Conservation (phyloP, 2,888 invertebrate genomes). For the Dynastes maya region DNA sequence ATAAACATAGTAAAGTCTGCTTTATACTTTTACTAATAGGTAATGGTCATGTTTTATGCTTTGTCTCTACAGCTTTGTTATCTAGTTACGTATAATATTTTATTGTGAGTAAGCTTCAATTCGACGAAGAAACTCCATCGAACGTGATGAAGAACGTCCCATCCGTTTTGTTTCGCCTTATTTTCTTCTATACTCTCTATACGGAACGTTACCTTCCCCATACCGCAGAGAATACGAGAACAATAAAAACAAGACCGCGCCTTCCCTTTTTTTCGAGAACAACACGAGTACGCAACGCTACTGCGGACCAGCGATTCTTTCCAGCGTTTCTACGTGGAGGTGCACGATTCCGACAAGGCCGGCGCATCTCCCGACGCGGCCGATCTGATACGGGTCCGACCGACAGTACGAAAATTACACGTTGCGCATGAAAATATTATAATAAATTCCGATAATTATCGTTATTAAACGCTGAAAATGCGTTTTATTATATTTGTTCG, state of each 20-base stretch:
- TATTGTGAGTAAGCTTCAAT: background rate
- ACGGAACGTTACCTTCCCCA: too few relatives aligned
- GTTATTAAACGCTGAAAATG: conserved; percentile 70
- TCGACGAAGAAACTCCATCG: background rate
- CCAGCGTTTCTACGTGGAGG: background rate
- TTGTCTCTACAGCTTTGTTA: too few relatives aligned
- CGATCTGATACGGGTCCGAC: conserved; percentile 20
- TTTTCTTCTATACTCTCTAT: too few relatives aligned
- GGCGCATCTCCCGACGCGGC: background rate
- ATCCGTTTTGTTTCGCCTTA: background rate
- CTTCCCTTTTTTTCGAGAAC: conserved; percentile 11
- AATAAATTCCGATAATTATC: conserved; percentile 72
- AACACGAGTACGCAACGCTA: background rate
- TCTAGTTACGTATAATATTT: too few relatives aligned
- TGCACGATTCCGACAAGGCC: conserved; percentile 17
- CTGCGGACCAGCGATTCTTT: conserved; percentile 41
- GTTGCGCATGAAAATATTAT: conserved; percentile 69
- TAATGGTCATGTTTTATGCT: too few relatives aligned
- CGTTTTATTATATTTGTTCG: conserved; percentile 71
- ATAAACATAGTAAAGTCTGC: too few relatives aligned
- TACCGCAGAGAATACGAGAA: too few relatives aligned
- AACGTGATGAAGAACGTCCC: background rate
- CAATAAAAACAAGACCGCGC: conserved; percentile 1
- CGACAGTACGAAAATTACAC: conserved; percentile 67
- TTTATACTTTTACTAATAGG: too few relatives aligned